Evolutionary conservation across 2,888 invertebrate genomes (phyloP), one percentile per base, ranked within the genome.

Genomic region (Anoplius nigerrimus): DNA sequence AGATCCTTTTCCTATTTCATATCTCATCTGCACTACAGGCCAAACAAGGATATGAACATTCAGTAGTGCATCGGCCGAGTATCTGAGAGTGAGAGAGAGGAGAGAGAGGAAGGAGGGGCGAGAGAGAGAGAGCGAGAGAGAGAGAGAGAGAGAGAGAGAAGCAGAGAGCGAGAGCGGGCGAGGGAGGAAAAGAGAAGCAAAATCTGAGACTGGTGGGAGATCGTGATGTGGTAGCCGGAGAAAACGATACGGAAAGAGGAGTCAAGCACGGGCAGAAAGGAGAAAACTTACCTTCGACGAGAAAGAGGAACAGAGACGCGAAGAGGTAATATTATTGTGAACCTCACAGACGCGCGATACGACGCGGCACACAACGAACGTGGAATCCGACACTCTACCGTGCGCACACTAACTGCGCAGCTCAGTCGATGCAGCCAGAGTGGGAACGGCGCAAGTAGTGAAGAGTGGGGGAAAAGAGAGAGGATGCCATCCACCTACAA

Each of bases 401-500:
- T 15, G 45, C 53, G 24, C 53, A 53, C 4, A 1, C 8, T 1
- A 11, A 11, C 4, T 34, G 34, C 53, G 21, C 53, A 53, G 21
- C 15, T 2, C 16, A 2, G 46, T 45, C 13, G 42, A 27, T 48
- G 48, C 22, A n/a, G n/a, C 13, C 20, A 24, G 22, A 54, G 46
- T 48, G 59, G 22, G 57, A 59, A 55, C 13, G 46, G 53, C n/a
- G n/a, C n/a, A n/a, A n/a, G 34, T 6, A 2, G 27, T 2, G 11
- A 8, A n/a, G 20, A 58, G 76, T 70, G 71, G 71, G 76, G 79
- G 68, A 65, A 75, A 72, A 76, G 75, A 81, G 77, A 72, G 74
- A 79, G 80, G 80, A 83, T 79, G 77, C 75, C 74, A 79, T 83
- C 86, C 83, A 82, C 85, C 86, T 86, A 87, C 86, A 87, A 87